phyloP scores from a whole-genome alignment of 2,888 invertebrate genomes.

The Melanostoma mellinum region DNA sequence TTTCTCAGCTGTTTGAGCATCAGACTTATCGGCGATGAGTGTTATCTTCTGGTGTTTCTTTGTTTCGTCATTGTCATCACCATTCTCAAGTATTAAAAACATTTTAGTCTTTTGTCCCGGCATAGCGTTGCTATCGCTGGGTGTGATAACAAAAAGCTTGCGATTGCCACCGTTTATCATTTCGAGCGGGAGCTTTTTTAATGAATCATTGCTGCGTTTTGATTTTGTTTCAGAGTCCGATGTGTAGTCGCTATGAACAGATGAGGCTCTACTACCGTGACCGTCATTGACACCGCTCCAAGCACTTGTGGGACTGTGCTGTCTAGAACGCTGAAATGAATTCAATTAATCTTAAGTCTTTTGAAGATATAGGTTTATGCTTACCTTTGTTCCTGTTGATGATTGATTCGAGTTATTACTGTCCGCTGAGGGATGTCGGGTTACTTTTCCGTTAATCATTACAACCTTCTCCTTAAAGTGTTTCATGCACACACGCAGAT shows the following conservation, averaged over 20 bases:
- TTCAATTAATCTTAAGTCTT: neutral
- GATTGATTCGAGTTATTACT: conserved; percentile 57
- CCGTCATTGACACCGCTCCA: conserved; percentile 47
- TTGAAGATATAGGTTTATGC: neutral
- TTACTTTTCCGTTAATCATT: conserved; percentile 67
- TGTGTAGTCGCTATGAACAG: conserved; percentile 64
- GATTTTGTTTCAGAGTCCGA: conserved; percentile 61
- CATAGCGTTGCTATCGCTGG: conserved; percentile 75
- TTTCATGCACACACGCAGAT: conserved; percentile 77
- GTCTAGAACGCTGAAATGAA: conserved; percentile 56
- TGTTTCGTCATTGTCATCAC: conserved; percentile 74
- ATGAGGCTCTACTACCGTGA: conserved; percentile 49
- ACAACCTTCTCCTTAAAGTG: conserved; percentile 77
- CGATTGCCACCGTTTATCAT: conserved; percentile 74
- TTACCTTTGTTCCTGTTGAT: conserved; percentile 58
- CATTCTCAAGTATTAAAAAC: conserved; percentile 79
- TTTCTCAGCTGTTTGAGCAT: conserved; percentile 77
- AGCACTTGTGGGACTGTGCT: conserved; percentile 45
- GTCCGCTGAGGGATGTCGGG: conserved; percentile 52
- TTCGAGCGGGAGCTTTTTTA: conserved; percentile 50
- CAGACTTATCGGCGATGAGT: conserved; percentile 78
- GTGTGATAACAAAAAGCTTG: conserved; percentile 80
- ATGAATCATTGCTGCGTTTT: conserved; percentile 49
- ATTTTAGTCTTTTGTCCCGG: conserved; percentile 77
- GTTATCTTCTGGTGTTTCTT: conserved; percentile 77